Base-by-base conservation (phyloP, 2,888 invertebrate genomes). In the Ischnus inquisitorius region DNA sequence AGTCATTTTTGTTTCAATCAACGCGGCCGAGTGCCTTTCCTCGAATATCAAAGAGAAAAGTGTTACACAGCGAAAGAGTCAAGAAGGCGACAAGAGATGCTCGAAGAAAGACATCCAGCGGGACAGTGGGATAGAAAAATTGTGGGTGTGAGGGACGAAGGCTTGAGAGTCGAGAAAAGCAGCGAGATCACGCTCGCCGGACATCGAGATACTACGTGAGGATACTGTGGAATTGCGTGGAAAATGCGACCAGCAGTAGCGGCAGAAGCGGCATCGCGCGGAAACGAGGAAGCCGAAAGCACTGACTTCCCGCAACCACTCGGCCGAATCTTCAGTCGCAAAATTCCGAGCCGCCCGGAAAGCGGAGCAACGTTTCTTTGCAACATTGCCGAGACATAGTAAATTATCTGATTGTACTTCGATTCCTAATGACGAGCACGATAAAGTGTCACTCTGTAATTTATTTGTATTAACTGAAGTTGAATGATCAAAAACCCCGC, bases 161-260 rank as follows among this genome's bases (percentile, higher is more conserved):
- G 71, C 57, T 28, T 14, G 19, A 64, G 75, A 64, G 62, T 64
- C 39, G 12, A 19, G 64, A 41, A 48, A 62, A 65, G 79, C 74
- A 34, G 83, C 54, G 79, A 79, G 76, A 76, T 79, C 83, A 79
- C 79, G 79, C 79, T 69, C 83, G 79, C 34, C 79, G 83, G 83
- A 79, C 83, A 83, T 83, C 83, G 79, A 83, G 79, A 83, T 83
- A 51, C 76, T 83, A 83, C 83, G 83, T 83, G 83, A 80, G 76
- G 65, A 64, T 72, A 83, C 83, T 83, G 25, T 46, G 48, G 48
- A 28, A 19, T 34, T 22, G 62, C 1, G 34, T 60, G 22, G 57
- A 25, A 72, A 51, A 62, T 76, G 65, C 76, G 72, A 77, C 76
- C 60, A 72, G 60, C 43, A 62, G 64, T 16, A 64, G 39, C 62